Percentiles rank a stretch among this genome's conserved stretches.
Evolutionary conservation across 2,888 invertebrate genomes (phyloP).

Genomic region (Habroteleia sp.): DNA sequence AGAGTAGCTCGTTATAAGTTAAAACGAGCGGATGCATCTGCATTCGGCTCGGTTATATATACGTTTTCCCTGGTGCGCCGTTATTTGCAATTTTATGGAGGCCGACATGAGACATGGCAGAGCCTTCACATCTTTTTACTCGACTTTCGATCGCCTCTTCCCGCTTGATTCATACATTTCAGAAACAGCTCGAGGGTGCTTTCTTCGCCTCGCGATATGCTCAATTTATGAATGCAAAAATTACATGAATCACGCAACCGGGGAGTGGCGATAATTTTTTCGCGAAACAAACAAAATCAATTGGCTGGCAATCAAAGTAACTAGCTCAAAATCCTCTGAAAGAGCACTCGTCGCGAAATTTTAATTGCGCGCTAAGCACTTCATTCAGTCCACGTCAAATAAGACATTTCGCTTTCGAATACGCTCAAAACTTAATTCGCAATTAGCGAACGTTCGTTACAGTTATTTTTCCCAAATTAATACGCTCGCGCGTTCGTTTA

Average conservation of each 20-base stretch:
- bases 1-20: constrained; percentile 58
- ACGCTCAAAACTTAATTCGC: too few species aligned
- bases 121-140: constrained; percentile 45
- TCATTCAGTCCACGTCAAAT: too few species aligned
- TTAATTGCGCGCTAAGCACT: too few species aligned
- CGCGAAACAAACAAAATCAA: constrained; percentile 21
- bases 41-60: constrained; percentile 20
- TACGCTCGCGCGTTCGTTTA: too few species aligned
- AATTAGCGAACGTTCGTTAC: too few species aligned
- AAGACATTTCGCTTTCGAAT: too few species aligned
- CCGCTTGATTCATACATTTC: constrained; percentile 48
- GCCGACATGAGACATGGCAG: constrained; percentile 44
- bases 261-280: constrained; percentile 5
- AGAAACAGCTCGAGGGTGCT: constrained; percentile 49
- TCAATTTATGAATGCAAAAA: constrained; percentile 48
- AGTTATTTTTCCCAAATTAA: too few species aligned
- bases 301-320: too few species aligned
- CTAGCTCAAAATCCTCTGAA: too few species aligned
- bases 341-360: too few species aligned
- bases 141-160: constrained; percentile 54
- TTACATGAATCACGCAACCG: constrained; percentile 28
- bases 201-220: constrained; percentile 39
- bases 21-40: constrained; percentile 50
- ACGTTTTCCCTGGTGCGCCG: constrained; percentile 41
- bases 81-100: constrained; percentile 54